Base-by-base conservation (phyloP, 2,797 vertebrate genomes). In the Thamnophis elegans region DNA sequence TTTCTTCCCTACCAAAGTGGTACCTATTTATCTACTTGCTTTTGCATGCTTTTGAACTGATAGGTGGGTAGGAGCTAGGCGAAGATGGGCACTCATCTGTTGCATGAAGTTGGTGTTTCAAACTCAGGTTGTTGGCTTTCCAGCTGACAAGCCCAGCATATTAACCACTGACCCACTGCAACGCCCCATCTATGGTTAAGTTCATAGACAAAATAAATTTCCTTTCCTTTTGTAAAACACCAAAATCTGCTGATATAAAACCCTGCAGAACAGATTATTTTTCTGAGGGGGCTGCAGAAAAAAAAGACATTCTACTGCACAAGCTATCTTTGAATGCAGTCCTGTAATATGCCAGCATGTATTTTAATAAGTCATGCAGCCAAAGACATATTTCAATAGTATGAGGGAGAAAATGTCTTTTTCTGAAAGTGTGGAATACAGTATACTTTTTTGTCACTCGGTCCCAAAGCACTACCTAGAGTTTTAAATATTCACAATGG, bases 341-440 rank as follows among this genome's bases (percentile, higher is more conserved):
- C 47, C 58, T 65, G 20, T 53, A 60, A 59, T 28, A n/a, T 0
- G 0, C 32, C 87, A 89, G 32, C 91, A 18, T 92, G 26, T 91
- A 94, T 87, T 51, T 95, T 90, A 95, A 90, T 32, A 87, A 94
- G 86, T 12, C 26, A 54, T 88, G 32, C 58, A 73, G 62, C 1
- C 59, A 88, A 26, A 85, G 55, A 12, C 59, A 51, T 25, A 90
- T n/a, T 78, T 89, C 51, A n/a, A 14, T 51, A 68, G 28, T 2
- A 65, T 10, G 36, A 51, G 20, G 14, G 32, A 68, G 53, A 86
- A 92, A 56, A n/a, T 0, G 51, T 8, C 32, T 58, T 73, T 28
- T 87, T 65, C 54, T 78, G 16, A 32, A 82, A 88, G n/a, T 56
- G 82, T 11, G 20, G 16, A 54, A 82, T n/a, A 51, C 18, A 42